phyloP scores from a whole-genome alignment of 1,140 invertebrate genomes.

The Drosophila santomea region DNA sequence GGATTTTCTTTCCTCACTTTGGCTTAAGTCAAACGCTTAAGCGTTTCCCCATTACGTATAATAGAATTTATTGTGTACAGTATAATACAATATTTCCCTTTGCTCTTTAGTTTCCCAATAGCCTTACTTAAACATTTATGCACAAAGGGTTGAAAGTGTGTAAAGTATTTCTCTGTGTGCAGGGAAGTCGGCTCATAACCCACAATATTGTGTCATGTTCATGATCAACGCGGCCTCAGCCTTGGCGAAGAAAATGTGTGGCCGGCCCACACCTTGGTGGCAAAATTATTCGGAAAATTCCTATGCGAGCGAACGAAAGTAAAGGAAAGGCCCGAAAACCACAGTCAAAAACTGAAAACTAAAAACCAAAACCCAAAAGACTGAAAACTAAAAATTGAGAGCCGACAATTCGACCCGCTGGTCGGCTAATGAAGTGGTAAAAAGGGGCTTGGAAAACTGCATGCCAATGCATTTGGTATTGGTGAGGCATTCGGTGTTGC shows the following conservation, averaged over 20 bases:
- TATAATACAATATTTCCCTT: too few relatives aligned
- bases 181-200: slow-evolving; percentile 64
- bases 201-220: slow-evolving; percentile 83
- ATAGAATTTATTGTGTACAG: too few relatives aligned
- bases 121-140: background rate
- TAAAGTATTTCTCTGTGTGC: slow-evolving; percentile 5
- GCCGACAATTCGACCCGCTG: slow-evolving; percentile 41
- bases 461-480: slow-evolving; percentile 38
- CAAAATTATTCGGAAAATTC: slow-evolving; percentile 76
- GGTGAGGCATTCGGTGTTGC: slow-evolving; percentile 16
- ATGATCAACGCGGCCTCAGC: slow-evolving; percentile 68
- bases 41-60: too few relatives aligned
- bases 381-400: slow-evolving; percentile 14
- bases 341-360: slow-evolving; percentile 17
- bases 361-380: slow-evolving; percentile 11
- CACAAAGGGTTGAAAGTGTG: background rate
- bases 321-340: slow-evolving; percentile 57
- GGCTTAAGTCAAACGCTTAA: too few relatives aligned
- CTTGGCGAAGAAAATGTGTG: slow-evolving; percentile 50
- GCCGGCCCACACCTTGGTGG: slow-evolving; percentile 58
- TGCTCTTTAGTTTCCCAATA: too few relatives aligned
- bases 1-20: too few relatives aligned
- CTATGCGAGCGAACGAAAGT: slow-evolving; percentile 69
- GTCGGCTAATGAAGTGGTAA: slow-evolving; percentile 75
- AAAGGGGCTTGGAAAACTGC: slow-evolving; percentile 61